Percentiles rank a stretch among this genome's conserved stretches.
Conservation (phyloP, 2,888 invertebrate genomes). For the Xestia c-nigrum region DNA sequence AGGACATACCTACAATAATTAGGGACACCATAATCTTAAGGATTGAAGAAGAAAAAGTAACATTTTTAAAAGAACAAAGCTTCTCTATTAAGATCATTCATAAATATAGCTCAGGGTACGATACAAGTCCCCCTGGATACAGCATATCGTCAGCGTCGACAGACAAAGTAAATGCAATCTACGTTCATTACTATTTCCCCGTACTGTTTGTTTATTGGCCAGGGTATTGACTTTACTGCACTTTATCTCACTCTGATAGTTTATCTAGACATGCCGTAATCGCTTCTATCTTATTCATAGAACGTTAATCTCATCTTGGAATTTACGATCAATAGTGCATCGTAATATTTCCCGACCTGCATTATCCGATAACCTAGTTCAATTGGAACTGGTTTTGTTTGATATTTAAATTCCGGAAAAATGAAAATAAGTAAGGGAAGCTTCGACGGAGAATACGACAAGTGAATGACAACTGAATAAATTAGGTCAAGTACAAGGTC, state of each 20-base stretch:
- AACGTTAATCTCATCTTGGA: constrained; percentile 42
- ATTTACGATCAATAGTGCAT: constrained; percentile 36
- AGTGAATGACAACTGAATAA: constrained; percentile 20
- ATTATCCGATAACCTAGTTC: constrained; percentile 31
- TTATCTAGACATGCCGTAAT: constrained; percentile 28
- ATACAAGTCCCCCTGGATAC: neutral
- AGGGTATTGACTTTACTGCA: constrained; percentile 51
- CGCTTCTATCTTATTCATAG: constrained; percentile 15
- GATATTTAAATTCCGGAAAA: neutral
- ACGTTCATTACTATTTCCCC: constrained; percentile 39
- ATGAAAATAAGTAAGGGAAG: neutral
- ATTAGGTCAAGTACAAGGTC: constrained; percentile 32
- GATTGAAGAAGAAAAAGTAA: neutral
- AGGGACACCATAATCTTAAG: neutral
- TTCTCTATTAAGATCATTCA: neutral
- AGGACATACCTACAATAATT: neutral
- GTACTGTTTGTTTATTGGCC: constrained; percentile 47
- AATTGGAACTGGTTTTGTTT: constrained; percentile 12
- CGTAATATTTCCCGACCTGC: constrained; percentile 5
- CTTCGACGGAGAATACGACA: constrained; percentile 1
- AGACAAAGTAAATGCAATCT: constrained; percentile 32
- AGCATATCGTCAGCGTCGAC: neutral
- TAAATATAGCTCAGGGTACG: neutral
- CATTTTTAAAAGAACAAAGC: neutral
- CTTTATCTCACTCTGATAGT: constrained; percentile 47